Conservation (phyloP, 2,113 vertebrate species). For the Ophthalmolycus amberensis region DNA sequence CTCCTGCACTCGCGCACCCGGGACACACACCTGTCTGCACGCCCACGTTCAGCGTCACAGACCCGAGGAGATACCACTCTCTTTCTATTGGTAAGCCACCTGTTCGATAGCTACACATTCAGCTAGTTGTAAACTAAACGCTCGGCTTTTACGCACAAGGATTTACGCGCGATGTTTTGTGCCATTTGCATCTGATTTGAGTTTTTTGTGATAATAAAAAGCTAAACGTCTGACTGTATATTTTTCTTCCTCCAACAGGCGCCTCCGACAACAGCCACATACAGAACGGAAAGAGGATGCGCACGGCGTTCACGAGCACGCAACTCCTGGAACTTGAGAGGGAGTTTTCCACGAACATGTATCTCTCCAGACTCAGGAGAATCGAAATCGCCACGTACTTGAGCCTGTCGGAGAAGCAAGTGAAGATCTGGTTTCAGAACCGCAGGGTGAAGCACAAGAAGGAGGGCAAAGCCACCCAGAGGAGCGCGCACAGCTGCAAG, state of each 20-base stretch:
- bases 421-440: conserved; percentile 99
- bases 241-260: conserved; percentile 77
- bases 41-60: conserved; percentile 92
- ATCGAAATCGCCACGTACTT: conserved; percentile 99
- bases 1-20: conserved; percentile 86
- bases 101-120: conserved; percentile 19
- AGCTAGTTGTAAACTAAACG: neutral
- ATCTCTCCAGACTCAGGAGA: conserved; percentile 94
- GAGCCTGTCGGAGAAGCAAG: conserved; percentile 97
- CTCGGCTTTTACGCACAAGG: neutral
- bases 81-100: conserved; percentile 91
- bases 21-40: conserved; percentile 92
- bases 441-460: conserved; percentile 99
- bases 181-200: neutral
- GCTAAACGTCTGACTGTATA: neutral
- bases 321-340: conserved; percentile 97
- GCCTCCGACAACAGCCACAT: conserved; percentile 88
- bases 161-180: conserved; percentile 12
- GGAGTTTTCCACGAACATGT: conserved; percentile 99
- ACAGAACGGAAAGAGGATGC: conserved; percentile 96
- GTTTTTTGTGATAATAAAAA: neutral
- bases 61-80: conserved; percentile 95
- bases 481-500: conserved; percentile 92
- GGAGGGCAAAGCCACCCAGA: conserved; percentile 92
- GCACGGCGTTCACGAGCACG: conserved; percentile 98